phyloP scores from a whole-genome alignment of 2,888 invertebrate genomes.

The Andrena hattorfiana region DNA sequence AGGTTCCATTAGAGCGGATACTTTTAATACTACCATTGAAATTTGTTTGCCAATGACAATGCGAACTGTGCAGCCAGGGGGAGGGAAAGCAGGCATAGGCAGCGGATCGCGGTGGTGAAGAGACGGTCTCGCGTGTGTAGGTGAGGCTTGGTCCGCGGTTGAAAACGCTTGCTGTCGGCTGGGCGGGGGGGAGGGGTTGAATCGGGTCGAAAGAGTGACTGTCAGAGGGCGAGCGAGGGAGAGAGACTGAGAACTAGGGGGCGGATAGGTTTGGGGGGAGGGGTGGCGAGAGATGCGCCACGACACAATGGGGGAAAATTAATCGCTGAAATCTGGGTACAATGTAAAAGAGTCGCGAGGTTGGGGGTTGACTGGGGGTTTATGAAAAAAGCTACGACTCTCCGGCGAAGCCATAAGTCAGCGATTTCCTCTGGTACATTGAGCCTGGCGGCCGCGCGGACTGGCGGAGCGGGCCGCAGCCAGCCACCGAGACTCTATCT shows the following conservation, averaged over 20 bases:
- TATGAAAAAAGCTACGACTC: constrained; percentile 82
- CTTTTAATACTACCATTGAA: constrained; percentile 84
- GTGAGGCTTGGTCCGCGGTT: constrained; percentile 60
- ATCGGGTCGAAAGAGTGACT: constrained; percentile 6
- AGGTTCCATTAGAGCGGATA: constrained; percentile 83
- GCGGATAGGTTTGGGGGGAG: constrained; percentile 19
- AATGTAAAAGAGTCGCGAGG: constrained; percentile 82
- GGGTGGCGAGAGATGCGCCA: constrained; percentile 68
- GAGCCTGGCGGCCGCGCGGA: constrained; percentile 76
- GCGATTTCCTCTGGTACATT: constrained; percentile 85
- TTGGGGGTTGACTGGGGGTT: constrained; percentile 77
- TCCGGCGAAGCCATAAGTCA: constrained; percentile 83
- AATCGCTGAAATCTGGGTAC: constrained; percentile 84
- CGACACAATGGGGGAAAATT: constrained; percentile 83
- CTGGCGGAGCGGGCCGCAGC: constrained; percentile 44
- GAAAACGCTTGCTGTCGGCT: constrained; percentile 53
- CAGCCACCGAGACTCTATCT: constrained; percentile 62
- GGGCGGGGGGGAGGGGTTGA: constrained; percentile 19
- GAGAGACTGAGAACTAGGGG: not conserved
- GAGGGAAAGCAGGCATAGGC: constrained; percentile 46
- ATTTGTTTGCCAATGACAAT: constrained; percentile 84
- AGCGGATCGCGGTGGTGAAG: constrained; percentile 53
- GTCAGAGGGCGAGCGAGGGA: not conserved
- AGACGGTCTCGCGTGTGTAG: constrained; percentile 49
- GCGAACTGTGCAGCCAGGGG: constrained; percentile 77